phyloP scores from a whole-genome alignment of 2,888 invertebrate species.

The Melieria crassipennis region DNA sequence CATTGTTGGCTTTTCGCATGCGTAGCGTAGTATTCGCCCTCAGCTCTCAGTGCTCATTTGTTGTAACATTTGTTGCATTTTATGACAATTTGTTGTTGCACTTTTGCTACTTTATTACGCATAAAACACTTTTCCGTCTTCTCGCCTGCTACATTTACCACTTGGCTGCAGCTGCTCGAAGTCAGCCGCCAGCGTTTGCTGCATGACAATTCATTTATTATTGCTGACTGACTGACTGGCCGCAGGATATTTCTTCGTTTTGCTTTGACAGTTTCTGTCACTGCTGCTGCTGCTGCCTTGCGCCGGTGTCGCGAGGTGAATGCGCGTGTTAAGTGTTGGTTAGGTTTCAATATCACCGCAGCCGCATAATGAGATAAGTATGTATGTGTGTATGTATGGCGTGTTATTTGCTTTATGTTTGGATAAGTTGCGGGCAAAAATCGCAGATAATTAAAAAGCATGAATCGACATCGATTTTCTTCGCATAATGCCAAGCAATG shows the following conservation, averaged over 20 bases:
- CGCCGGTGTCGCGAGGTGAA: no score
- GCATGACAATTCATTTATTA: background rate
- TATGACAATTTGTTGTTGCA: no score
- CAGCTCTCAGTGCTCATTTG: no score
- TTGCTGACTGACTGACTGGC: background rate
- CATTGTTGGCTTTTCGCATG: no score
- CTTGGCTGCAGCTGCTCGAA: background rate
- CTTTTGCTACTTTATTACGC: no score
- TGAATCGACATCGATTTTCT: slow-evolving; percentile 2
- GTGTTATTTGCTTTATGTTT: background rate
- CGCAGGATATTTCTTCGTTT: slow-evolving; percentile 14
- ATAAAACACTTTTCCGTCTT: no score
- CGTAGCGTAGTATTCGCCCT: no score
- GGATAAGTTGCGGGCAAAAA: background rate
- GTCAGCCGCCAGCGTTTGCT: background rate
- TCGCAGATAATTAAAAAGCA: slow-evolving; percentile 4
- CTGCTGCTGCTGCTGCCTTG: background rate
- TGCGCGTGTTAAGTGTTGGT: no score
- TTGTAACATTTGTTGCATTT: no score
- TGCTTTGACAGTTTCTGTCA: background rate
- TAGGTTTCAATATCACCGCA: no score
- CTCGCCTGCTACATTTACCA: background rate
- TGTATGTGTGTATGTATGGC: no score
- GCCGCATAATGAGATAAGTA: no score
- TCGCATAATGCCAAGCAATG: background rate